phyloP scores from a whole-genome alignment of 2,797 vertebrate genomes.

The Trachops cirrhosus region DNA sequence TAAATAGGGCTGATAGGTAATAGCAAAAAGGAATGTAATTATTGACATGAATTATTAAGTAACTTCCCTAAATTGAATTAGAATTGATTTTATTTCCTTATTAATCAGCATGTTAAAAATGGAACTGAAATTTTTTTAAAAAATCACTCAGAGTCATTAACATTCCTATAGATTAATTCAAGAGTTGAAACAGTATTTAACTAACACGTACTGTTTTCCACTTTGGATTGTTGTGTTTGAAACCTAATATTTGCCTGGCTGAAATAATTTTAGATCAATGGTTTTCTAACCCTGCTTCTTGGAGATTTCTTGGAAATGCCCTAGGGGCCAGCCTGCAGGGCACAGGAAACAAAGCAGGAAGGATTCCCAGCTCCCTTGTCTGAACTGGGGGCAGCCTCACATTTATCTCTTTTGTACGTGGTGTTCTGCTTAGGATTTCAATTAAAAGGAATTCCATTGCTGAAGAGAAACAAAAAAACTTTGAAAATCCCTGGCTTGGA shows the following conservation, averaged over 20 bases:
- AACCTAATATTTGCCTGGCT: conserved; percentile 33
- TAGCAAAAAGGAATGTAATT: background rate
- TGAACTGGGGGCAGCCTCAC: background rate
- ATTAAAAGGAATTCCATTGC: conserved; percentile 24
- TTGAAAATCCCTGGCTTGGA: background rate
- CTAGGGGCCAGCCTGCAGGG: background rate
- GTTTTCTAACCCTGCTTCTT: conserved; percentile 27
- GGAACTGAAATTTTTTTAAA: background rate
- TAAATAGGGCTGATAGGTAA: background rate
- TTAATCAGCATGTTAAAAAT: conserved; percentile 48
- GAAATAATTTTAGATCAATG: conserved; percentile 13
- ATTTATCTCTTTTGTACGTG: conserved; percentile 49
- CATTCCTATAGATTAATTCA: conserved; percentile 16
- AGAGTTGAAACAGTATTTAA: conserved; percentile 39
- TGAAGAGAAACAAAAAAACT: conserved; percentile 37
- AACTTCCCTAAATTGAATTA: conserved; percentile 21
- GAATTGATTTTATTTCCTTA: conserved; percentile 49
- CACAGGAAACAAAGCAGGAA: conserved; percentile 25
- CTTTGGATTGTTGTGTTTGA: conserved; percentile 8
- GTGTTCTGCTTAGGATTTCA: conserved; percentile 48
- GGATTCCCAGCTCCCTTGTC: conserved; percentile 24
- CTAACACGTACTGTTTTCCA: background rate
- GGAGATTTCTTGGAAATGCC: conserved; percentile 29
- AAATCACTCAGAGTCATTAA: background rate
- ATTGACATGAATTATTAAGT: conserved; percentile 29